Evolutionary conservation across 2,113 vertebrate genomes (phyloP), one percentile per base, ranked within the genome.

Genomic region (Oxygymnocypris stewartii): DNA sequence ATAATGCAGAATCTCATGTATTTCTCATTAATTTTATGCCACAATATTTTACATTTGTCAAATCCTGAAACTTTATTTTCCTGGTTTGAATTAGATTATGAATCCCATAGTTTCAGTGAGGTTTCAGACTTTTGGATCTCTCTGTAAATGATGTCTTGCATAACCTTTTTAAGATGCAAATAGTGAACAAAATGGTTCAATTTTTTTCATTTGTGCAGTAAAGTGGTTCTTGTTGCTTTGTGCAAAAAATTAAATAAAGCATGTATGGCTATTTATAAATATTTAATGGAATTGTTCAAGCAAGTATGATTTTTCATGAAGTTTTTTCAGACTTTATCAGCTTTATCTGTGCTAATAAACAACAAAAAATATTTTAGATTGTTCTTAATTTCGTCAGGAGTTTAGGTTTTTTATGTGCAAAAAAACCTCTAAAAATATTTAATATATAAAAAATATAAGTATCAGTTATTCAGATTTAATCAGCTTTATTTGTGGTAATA

Each of bases 1-100:
- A 42, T 14, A 28, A 76, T 8, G 42, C 23, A 49, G 74, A 49
- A 16, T 28, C 42, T 6, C 3, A 75, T 44, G 42, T 2, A 76
- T 76, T 76, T 76, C n/a, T 76, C 73, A n/a, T 75, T 75, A 1
- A 7, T 44, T 25, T 44, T 14, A 75, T 3, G 2, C 0, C 13
- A 16, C 12, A 49, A 3, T 49, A 13, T 76, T 76, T 49, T 12
- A 47, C 23, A 42, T 42, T 40, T 4, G 9, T 71, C 20, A 73
- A 73, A 73, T 42, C 20, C 37, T 42, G 6, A 42, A 74, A 74
- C 4, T n/a, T 42, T 42, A 42, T 74, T 74, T 42, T 2, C 37
- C 69, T 73, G 37, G 20, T 73, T 73, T 73, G 69, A 73, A n/a
- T 73, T 73, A 23, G 10, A 73, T 73, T 74, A 74, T 42, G 37